Base-by-base conservation (phyloP, 1,140 invertebrate species). In the Asobara japonica region DNA sequence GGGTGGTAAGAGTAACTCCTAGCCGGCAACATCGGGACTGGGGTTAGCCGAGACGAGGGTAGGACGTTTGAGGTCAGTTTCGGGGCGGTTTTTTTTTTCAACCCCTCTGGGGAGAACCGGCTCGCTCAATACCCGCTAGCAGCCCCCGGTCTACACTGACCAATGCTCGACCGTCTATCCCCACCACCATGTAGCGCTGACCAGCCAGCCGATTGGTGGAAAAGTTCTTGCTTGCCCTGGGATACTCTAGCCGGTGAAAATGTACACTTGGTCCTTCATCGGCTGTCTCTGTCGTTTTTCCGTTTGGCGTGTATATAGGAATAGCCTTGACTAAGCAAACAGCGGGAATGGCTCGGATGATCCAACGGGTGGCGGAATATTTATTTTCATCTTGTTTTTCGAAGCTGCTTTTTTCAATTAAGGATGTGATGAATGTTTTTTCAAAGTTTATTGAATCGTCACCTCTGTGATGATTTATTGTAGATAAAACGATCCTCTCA, bases 51-150 rank as follows among this genome's bases (percentile, higher is more conserved):
- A 86, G 84, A 86, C 80, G 83, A 86, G 85, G 85, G 85, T 87
- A 87, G 85, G 82, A 86, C 84, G 81, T 86, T 86, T 86, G 85
- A 87, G 85, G 85, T 87, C 85, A 87, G 83, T 86, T 45, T 85
- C 80, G 83, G 85, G 85, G 83, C 84, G 85, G 83, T 87, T 87
- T 87, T 60, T 60, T 60, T 48, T 87, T 86, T 87, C 82, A 82
- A 81, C 82, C 83, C 83, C 82, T 81, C 67, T 38, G 20, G 38
- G n/a, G 56, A 64, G 36, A 62, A 30, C 68, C 79, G 79, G 79
- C 76, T 83, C 84, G 84, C 83, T 85, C 85, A 85, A 87, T 87
- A 86, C 84, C 41, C 83, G 66, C 45, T 77, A 80, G 76, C 80
- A 77, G 79, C 79, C 83, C 82, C 77, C 71, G 48, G 29, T 72